phyloP scores from a whole-genome alignment of 2,888 invertebrate genomes.

The Diarsia mendica region DNA sequence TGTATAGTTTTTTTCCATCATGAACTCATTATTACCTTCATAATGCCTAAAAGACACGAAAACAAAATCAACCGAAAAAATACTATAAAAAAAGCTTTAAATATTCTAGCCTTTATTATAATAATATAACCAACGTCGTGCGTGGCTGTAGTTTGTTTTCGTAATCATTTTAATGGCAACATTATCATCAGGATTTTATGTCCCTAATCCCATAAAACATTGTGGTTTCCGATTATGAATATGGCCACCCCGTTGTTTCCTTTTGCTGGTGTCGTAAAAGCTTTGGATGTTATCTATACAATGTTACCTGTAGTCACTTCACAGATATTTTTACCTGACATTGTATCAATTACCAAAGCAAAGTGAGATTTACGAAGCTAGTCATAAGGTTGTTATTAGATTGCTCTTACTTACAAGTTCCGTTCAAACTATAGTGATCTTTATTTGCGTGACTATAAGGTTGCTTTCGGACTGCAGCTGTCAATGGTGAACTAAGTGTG shows the following conservation, averaged over 20 bases:
- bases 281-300: slow-evolving; percentile 26
- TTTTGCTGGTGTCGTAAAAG: slow-evolving; percentile 50
- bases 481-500: neutral
- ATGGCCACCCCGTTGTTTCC: slow-evolving; percentile 64
- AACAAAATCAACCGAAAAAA: slow-evolving; percentile 7
- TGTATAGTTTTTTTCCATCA: neutral
- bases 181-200: slow-evolving; percentile 59
- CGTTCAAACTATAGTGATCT: neutral
- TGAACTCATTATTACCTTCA: neutral
- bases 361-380: fast-evolving
- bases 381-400: neutral
- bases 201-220: slow-evolving; percentile 46
- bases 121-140: slow-evolving; percentile 17
- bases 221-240: slow-evolving; percentile 63
- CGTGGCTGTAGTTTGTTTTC: slow-evolving; percentile 37
- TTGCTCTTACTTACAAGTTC: neutral
- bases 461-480: neutral
- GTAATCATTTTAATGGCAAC: slow-evolving; percentile 57
- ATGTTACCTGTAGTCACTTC: neutral
- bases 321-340: neutral
- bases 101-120: slow-evolving; percentile 24
- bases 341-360: neutral
- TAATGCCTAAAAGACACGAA: neutral
- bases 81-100: slow-evolving; percentile 5
- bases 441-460: neutral